A percentile compares a stretch with the other conserved stretches of the same genome.
Evolutionary conservation across 23 tunicate genomes (phyloP).

Genomic region (Trididemnum clinides): DNA sequence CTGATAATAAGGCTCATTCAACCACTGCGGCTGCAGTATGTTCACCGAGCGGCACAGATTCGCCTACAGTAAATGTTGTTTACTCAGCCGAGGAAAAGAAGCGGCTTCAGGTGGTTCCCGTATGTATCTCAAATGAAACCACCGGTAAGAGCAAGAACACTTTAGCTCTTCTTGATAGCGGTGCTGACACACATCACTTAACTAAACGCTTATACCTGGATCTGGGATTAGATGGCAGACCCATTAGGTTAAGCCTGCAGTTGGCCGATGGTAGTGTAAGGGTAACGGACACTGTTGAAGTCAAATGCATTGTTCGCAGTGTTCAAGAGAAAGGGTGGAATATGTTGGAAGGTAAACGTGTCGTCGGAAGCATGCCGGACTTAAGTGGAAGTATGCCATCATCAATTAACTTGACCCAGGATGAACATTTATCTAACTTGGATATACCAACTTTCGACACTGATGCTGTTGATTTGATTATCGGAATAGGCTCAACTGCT

Average conservation of each 20-base stretch:
- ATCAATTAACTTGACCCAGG: neutral
- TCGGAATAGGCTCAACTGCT: neutral
- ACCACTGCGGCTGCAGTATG: no score
- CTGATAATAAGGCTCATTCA: no score
- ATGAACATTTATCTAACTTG: neutral
- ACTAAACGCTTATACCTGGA: neutral
- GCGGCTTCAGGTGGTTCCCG: neutral
- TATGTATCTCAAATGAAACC: neutral
- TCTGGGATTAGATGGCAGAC: neutral
- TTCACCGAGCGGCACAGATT: no score
- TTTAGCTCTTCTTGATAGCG: neutral
- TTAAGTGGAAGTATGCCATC: neutral
- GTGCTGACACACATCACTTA: neutral
- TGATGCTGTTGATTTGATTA: neutral
- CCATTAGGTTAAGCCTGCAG: neutral
- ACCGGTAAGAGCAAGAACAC: neutral
- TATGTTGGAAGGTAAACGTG: neutral
- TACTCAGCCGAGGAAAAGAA: neutral
- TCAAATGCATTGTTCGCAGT: neutral
- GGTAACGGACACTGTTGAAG: neutral
- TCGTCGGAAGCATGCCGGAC: neutral
- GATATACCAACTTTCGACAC: neutral
- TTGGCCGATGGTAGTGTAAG: neutral
- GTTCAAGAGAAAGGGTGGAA: neutral
- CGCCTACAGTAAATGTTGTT: neutral